phyloP scores from a whole-genome alignment of 2,113 vertebrate genomes.

The Cyprinodon brontotheroides region DNA sequence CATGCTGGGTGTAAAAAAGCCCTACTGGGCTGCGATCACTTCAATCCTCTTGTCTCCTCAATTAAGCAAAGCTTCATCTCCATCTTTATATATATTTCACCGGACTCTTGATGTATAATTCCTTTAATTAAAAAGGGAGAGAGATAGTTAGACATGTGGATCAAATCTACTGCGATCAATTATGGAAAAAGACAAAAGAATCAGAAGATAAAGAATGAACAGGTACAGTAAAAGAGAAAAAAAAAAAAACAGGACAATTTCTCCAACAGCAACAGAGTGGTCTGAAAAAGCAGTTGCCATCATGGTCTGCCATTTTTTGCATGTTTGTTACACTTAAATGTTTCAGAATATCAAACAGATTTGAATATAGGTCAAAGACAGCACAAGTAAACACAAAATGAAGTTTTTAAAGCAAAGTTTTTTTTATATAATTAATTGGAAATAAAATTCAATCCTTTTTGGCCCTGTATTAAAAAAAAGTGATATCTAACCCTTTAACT shows the following conservation, averaged over 20 bases:
- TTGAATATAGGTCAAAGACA: too few relatives aligned
- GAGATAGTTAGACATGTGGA: slow-evolving; percentile 25
- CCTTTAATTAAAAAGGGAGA: slow-evolving; percentile 60
- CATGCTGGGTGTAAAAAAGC: slow-evolving; percentile 43
- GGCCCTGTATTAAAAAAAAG: too few relatives aligned
- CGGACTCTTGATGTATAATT: slow-evolving; percentile 64
- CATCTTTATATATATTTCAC: slow-evolving; percentile 56
- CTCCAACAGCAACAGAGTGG: too few relatives aligned
- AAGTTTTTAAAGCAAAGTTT: too few relatives aligned
- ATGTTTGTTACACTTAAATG: too few relatives aligned
- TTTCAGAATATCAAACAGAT: too few relatives aligned
- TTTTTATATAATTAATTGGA: too few relatives aligned
- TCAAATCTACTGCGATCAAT: slow-evolving; percentile 62
- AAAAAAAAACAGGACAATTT: slow-evolving; percentile 3
- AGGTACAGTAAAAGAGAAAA: background rate
- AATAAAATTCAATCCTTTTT: too few relatives aligned
- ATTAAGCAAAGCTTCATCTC: slow-evolving; percentile 56
- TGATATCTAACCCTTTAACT: too few relatives aligned
- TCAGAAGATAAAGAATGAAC: background rate
- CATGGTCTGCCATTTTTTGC: too few relatives aligned
- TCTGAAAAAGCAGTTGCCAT: too few relatives aligned
- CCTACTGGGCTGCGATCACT: slow-evolving; percentile 59
- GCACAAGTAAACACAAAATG: too few relatives aligned
- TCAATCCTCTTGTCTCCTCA: slow-evolving; percentile 52
- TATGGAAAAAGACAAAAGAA: slow-evolving; percentile 22